Percentiles rank a stretch among this genome's conserved stretches.
Conservation (phyloP, 2,113 vertebrate genomes). For the Saccopteryx leptura region DNA sequence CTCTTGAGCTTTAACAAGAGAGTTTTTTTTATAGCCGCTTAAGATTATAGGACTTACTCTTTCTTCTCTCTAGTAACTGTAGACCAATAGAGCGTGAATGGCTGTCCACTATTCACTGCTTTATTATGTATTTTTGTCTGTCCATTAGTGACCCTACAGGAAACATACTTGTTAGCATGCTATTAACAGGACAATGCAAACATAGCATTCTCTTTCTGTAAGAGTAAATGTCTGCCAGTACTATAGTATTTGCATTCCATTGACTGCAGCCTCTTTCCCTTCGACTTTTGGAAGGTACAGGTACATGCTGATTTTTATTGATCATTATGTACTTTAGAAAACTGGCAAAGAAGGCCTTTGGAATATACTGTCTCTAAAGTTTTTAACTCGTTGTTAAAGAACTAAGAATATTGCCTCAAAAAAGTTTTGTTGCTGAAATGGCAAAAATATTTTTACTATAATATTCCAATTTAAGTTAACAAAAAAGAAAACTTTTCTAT, state of each 20-base stretch:
- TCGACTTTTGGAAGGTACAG: constrained; percentile 66
- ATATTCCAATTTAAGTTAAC: constrained; percentile 34
- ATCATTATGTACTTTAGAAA: constrained; percentile 76
- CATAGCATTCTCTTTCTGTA: constrained; percentile 69
- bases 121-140: constrained; percentile 67
- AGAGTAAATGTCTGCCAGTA: constrained; percentile 67
- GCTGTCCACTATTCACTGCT: constrained; percentile 57
- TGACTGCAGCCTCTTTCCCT: constrained; percentile 66
- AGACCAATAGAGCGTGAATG: constrained; percentile 63
- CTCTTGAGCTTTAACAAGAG: constrained; percentile 81
- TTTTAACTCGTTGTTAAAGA: constrained; percentile 66
- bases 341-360: constrained; percentile 55
- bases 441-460: constrained; percentile 34
- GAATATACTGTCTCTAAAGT: constrained; percentile 61
- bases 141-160: constrained; percentile 70
- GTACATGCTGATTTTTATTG: constrained; percentile 77
- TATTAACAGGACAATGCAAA: constrained; percentile 82
- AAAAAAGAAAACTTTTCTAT: background rate
- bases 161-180: constrained; percentile 75
- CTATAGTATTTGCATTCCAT: constrained; percentile 64
- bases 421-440: constrained; percentile 63
- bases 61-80: constrained; percentile 57
- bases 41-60: constrained; percentile 62
- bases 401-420: constrained; percentile 40
- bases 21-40: constrained; percentile 68